A percentile compares a stretch with the other conserved stretches of the same genome.
Conservation (phyloP, 2,113 vertebrate genomes). For the Chamaetylas fuelleborni region DNA sequence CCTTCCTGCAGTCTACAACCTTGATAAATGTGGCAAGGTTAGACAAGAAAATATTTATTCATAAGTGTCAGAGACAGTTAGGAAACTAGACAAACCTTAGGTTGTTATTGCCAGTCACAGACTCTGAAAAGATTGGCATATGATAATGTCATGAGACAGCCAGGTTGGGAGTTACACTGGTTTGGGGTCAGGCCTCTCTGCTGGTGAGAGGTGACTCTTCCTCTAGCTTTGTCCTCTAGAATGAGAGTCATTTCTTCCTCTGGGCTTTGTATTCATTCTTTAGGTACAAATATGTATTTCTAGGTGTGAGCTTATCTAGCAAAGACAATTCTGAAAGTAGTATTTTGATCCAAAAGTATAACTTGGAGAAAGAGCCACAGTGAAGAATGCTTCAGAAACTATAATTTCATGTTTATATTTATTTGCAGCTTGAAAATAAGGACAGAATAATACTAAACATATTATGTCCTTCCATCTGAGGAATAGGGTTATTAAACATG, state of each 20-base stretch:
- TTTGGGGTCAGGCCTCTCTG: not conserved
- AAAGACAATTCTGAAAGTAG: not conserved
- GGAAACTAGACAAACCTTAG: not conserved
- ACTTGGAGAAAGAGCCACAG: not conserved
- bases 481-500: not conserved
- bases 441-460: not conserved
- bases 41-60: constrained; percentile 24
- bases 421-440: not conserved
- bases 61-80: not conserved
- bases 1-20: not conserved
- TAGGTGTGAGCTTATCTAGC: not conserved
- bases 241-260: not conserved
- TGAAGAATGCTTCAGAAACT: not conserved
- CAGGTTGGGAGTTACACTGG: not conserved
- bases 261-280: not conserved
- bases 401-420: not conserved
- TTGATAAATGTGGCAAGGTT: not conserved
- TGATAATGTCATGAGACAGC: not conserved
- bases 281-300: not conserved
- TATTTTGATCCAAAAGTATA: not conserved
- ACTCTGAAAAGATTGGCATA: constrained; percentile 1
- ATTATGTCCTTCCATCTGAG: not conserved
- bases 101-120: not conserved
- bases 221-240: not conserved
- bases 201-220: not conserved